Evolutionary conservation across 2,888 invertebrate genomes (phyloP).

Genomic region (Ornithoptera priamus): DNA sequence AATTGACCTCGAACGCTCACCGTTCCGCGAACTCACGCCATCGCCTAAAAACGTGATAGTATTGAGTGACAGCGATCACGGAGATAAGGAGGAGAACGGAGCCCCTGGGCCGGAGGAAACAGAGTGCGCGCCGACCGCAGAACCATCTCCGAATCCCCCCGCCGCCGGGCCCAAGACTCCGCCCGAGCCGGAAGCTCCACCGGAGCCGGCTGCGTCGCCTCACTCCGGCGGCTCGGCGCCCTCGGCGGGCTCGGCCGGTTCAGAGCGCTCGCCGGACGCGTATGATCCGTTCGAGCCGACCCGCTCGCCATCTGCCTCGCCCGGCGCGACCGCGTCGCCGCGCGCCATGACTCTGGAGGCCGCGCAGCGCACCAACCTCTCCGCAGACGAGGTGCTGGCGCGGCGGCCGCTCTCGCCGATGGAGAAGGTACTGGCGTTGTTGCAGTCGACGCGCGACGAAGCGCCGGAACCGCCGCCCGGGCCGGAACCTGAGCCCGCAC

Average conservation of each 20-base stretch:
- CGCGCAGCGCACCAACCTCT: constrained; percentile 72
- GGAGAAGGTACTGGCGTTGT: constrained; percentile 80
- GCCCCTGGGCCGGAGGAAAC: constrained; percentile 45
- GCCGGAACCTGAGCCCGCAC: constrained; percentile 35
- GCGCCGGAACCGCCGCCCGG: constrained; percentile 61
- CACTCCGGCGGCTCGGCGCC: constrained; percentile 87
- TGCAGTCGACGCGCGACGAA: constrained; percentile 74
- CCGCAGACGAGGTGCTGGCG: constrained; percentile 72
- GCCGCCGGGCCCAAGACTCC: constrained; percentile 73
- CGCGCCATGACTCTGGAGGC: constrained; percentile 67
- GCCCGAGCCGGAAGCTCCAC: constrained; percentile 82
- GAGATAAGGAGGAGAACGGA: constrained; percentile 61
- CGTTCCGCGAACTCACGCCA: constrained; percentile 90
- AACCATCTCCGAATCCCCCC: constrained; percentile 37
- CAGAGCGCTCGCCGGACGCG: constrained; percentile 85
- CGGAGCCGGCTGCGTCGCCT: constrained; percentile 74
- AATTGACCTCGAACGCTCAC: constrained; percentile 91
- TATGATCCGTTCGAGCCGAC: constrained; percentile 96
- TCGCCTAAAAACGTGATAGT: constrained; percentile 91
- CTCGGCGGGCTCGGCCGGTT: constrained; percentile 78
- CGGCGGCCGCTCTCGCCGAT: constrained; percentile 78
- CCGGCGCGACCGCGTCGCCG: constrained; percentile 44
- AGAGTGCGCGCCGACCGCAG: constrained; percentile 45
- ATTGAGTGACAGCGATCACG: constrained; percentile 89
- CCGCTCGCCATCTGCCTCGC: constrained; percentile 86